phyloP scores from a whole-genome alignment of 2,113 vertebrate species.

The Antigone vipio region DNA sequence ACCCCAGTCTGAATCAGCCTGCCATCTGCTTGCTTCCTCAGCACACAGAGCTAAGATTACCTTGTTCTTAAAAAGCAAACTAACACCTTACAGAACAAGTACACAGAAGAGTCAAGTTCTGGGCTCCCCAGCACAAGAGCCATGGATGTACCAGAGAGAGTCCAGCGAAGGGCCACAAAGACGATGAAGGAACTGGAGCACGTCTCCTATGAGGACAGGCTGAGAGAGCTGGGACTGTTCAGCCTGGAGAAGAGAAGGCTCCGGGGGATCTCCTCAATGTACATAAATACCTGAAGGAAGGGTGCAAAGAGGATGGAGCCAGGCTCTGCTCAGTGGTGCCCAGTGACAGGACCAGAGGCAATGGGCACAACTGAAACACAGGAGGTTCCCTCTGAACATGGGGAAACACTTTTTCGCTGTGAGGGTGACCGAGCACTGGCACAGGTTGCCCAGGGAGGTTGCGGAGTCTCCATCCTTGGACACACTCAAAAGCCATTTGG shows the following conservation, averaged over 20 bases:
- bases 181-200: not conserved
- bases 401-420: not conserved
- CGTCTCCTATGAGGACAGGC: not conserved
- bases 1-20: not conserved
- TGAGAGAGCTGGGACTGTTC: not conserved
- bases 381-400: not conserved
- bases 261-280: not conserved
- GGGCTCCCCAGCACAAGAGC: not conserved
- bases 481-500: not conserved
- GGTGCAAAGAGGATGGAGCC: not conserved
- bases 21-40: not conserved
- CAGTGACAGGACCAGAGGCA: not conserved
- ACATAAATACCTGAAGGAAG: not conserved
- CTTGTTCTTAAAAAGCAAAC: not conserved
- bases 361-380: rapidly evolving
- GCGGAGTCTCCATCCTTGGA: not conserved
- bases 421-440: rapidly evolving
- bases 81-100: not conserved
- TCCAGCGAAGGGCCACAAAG: not conserved
- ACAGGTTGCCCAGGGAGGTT: not conserved
- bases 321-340: not conserved
- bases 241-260: not conserved
- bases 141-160: not conserved
- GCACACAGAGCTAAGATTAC: not conserved
- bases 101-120: not conserved